phyloP scores from a whole-genome alignment of 2,113 vertebrate genomes.

The Phodopus roborovskii region DNA sequence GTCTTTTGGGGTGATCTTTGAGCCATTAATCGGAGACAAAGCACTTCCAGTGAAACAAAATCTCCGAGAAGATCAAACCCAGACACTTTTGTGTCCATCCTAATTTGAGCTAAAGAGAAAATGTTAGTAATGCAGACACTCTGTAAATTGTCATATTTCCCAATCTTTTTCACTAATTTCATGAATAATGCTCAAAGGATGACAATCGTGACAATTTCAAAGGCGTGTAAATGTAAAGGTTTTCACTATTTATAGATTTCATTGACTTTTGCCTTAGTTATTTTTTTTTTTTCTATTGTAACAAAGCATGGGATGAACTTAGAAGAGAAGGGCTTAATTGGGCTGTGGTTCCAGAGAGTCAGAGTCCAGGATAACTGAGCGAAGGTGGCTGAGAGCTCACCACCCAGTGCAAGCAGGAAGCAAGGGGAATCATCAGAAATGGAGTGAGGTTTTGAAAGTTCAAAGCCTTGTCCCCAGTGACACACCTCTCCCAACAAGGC shows the following conservation, averaged over 20 bases:
- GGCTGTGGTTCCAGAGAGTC: neutral
- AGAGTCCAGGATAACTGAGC: neutral
- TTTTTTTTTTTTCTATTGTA: neutral
- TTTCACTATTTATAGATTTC: conserved; percentile 59
- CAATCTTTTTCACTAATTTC: conserved; percentile 61
- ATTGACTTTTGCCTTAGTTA: neutral
- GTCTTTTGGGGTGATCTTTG: neutral
- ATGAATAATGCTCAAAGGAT: conserved; percentile 63
- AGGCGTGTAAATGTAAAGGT: conserved; percentile 58
- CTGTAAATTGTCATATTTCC: conserved; percentile 16
- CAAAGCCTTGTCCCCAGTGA: neutral
- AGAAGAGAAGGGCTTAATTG: neutral
- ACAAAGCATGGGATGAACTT: neutral
- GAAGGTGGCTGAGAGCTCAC: neutral
- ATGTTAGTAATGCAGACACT: neutral
- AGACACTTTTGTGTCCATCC: neutral
- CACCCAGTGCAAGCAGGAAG: neutral
- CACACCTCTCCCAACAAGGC: neutral
- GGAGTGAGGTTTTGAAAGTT: neutral
- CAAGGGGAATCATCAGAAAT: neutral
- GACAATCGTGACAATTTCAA: conserved; percentile 59
- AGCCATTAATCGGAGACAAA: neutral
- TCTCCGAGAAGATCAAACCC: neutral
- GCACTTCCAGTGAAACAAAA: neutral
- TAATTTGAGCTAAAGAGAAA: neutral